Base-by-base conservation (phyloP, 2,113 vertebrate species). In the Siphamia tubifer region DNA sequence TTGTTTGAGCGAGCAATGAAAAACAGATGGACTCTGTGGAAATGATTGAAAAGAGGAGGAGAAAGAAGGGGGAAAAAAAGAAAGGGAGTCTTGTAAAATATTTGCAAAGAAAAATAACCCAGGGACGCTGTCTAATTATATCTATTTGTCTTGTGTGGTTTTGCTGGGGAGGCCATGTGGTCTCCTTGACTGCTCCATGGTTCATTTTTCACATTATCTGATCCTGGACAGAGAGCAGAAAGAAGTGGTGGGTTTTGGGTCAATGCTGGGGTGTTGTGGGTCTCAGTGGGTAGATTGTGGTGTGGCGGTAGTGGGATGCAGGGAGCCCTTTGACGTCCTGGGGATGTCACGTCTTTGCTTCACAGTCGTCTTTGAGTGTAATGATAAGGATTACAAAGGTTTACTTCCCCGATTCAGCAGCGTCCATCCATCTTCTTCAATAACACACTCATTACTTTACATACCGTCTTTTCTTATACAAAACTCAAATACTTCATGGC, bases 101-200 rank as follows among this genome's bases (percentile, higher is more conserved):
- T 93, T 94, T 94, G 90, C 81, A 84, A 94, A 92, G 91, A 94
- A 91, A 95, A 95, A 93, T 87, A 95, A 90, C 91, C 91, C 90
- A 77, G 49, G 81, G 87, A 92, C 86, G 79, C 87, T 71, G 90
- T 90, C 90, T 92, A 92, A 91, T 92, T 90, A 88, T 90, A 89
- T 91, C 89, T 92, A 88, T 92, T 93, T 93, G 88, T 93, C 91
- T 91, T 92, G 86, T 88, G 87, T 84, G 85, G 85, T 89, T 91
- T 89, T 87, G 77, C 85, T 68, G 56, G 63, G 80, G 81, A 91
- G 87, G 80, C 85, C 69, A 77, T 85, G 87, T 83, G 84, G 87
- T 85, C 87, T 77, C 68, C 30, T 61, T 56, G 77, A 73, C 76
- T 82, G 75, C 82, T 82, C 77, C 80, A 78, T 74, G 71, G 75